Conservation (phyloP, 2,888 invertebrate genomes). For the Polia nebulosa region DNA sequence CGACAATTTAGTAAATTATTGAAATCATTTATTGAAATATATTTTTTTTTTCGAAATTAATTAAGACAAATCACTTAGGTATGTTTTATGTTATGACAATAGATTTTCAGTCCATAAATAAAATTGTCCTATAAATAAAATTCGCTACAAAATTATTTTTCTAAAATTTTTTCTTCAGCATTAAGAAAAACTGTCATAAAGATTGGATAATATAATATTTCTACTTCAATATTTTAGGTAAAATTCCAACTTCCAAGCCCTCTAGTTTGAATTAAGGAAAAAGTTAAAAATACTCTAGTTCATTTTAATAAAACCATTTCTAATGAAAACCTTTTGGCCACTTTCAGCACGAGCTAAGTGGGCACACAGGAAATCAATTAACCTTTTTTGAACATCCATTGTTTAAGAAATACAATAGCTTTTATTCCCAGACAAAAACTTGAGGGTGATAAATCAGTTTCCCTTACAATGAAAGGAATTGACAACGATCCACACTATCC, state of each 20-base stretch:
- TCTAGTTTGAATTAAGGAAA: neutral
- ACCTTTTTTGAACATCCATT: conserved; percentile 52
- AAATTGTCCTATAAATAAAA: neutral
- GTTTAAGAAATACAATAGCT: conserved; percentile 55
- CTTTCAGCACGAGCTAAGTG: conserved; percentile 17
- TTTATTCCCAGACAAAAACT: conserved; percentile 43
- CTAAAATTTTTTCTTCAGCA: neutral
- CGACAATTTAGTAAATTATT: too few relatives aligned
- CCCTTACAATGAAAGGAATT: conserved; percentile 11
- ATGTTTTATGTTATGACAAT: neutral
- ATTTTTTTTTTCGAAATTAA: too few relatives aligned
- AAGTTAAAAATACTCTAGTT: conserved; percentile 3
- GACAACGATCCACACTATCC: conserved; percentile 15
- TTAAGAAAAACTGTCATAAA: neutral
- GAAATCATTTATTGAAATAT: too few relatives aligned
- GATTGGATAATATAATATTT: neutral
- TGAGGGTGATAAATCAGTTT: conserved; percentile 34
- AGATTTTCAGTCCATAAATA: conserved; percentile 1
- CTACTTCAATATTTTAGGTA: neutral
- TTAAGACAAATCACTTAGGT: neutral
- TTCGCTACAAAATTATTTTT: neutral
- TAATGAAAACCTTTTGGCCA: conserved; percentile 33
- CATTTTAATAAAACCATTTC: conserved; percentile 25
- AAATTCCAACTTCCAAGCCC: neutral
- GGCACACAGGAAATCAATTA: conserved; percentile 52